phyloP scores from a whole-genome alignment of 2,113 vertebrate genomes.

The Tetrax tetrax region DNA sequence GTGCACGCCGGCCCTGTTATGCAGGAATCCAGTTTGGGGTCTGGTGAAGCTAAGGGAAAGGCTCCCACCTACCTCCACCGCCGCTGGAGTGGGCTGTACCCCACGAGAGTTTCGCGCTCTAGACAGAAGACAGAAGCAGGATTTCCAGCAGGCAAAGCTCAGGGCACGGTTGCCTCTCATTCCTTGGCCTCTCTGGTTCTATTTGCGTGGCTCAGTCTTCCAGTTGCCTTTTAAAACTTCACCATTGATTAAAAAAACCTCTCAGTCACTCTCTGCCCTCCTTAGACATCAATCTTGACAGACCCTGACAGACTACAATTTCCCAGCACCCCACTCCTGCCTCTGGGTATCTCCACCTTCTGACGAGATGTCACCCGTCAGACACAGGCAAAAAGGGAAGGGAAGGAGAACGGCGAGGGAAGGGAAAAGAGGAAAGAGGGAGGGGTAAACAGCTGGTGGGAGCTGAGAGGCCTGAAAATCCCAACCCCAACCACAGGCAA shows the following conservation, averaged over 20 bases:
- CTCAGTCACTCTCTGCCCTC: background rate
- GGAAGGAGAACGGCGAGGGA: background rate
- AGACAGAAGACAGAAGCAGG: background rate
- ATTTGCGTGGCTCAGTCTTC: background rate
- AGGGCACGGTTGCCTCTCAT: background rate
- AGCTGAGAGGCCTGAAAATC: background rate
- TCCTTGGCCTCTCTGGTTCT: background rate
- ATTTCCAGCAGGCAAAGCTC: background rate
- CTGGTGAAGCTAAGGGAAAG: background rate
- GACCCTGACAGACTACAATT: background rate
- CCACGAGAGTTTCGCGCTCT: rapidly evolving
- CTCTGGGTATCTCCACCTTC: background rate
- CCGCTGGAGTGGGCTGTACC: rapidly evolving
- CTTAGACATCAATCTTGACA: background rate
- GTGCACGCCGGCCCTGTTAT: background rate
- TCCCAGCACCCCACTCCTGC: background rate
- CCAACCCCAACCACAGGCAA: background rate
- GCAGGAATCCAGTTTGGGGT: background rate
- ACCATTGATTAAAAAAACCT: background rate
- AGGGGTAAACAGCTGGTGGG: background rate
- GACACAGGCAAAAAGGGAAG: background rate
- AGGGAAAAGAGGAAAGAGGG: background rate
- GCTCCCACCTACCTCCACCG: background rate
- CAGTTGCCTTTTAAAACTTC: background rate
- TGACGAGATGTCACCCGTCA: background rate